A percentile compares a stretch with the other conserved stretches of the same genome.
Conservation (phyloP, 2,888 invertebrate species). For the Lapara coniferarum region DNA sequence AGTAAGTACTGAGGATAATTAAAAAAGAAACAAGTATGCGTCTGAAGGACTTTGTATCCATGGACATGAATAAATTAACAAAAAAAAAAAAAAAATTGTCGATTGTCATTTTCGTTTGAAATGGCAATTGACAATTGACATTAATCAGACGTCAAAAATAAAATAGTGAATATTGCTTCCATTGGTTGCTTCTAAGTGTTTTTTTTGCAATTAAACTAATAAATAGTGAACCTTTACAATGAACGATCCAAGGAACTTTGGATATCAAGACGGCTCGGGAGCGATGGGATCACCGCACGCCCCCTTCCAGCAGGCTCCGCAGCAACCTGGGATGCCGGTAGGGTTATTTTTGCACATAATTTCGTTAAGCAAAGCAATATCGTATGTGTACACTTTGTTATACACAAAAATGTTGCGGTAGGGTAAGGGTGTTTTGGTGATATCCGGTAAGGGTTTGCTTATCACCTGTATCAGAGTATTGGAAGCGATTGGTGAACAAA, state of each 20-base stretch:
- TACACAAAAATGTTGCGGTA: too few species aligned
- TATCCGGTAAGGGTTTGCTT: background rate
- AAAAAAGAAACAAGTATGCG: too few species aligned
- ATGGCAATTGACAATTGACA: too few species aligned
- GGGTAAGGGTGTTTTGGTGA: background rate
- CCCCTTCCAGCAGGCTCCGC: constrained; percentile 27
- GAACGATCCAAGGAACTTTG: constrained; percentile 51
- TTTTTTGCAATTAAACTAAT: too few species aligned
- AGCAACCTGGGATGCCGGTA: constrained; percentile 51
- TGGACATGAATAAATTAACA: too few species aligned
- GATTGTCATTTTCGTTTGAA: background rate
- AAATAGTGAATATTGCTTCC: background rate
- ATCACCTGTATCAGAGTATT: too few species aligned
- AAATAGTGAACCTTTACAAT: constrained; percentile 37
- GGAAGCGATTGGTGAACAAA: too few species aligned
- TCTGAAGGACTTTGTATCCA: too few species aligned
- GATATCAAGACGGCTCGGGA: constrained; percentile 42
- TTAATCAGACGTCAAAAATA: background rate
- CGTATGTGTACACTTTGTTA: too few species aligned
- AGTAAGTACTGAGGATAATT: too few species aligned
- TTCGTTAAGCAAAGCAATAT: background rate
- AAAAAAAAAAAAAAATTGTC: too few species aligned
- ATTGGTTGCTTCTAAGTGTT: too few species aligned
- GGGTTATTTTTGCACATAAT: constrained; percentile 44
- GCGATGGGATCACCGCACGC: constrained; percentile 23